Conservation (phyloP, 2,113 vertebrate genomes). For the Dasyprocta punctata region DNA sequence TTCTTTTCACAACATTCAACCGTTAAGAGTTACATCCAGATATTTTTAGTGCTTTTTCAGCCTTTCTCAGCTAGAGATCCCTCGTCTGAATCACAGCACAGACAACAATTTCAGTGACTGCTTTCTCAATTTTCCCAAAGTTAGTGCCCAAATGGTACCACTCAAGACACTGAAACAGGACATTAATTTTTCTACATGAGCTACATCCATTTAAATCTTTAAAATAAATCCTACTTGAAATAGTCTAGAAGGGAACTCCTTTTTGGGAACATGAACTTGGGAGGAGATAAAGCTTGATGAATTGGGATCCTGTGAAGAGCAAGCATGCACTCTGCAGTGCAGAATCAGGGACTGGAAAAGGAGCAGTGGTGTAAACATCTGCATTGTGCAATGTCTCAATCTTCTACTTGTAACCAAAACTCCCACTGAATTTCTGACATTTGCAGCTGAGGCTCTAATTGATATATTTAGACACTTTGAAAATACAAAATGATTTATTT, state of each 20-base stretch:
- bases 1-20: background rate
- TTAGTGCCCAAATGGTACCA: background rate
- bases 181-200: background rate
- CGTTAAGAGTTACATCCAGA: background rate
- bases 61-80: background rate
- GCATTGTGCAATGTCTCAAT: background rate
- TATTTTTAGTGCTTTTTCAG: background rate
- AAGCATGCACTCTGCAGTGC: background rate
- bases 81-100: constrained; percentile 22
- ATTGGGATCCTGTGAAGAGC: background rate
- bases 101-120: background rate
- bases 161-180: background rate
- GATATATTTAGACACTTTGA: background rate
- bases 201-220: background rate
- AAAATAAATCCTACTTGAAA: background rate
- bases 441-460: background rate
- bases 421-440: background rate
- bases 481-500: background rate
- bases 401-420: background rate
- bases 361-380: background rate
- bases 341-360: background rate
- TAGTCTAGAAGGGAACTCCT: background rate
- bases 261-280: background rate
- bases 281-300: background rate
- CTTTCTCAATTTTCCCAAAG: background rate